These are phyloP conservation scores for Geophilus truncorum DNA, from an alignment of 2,888 invertebrate genomes.

Conservation along the genomic window DNA sequence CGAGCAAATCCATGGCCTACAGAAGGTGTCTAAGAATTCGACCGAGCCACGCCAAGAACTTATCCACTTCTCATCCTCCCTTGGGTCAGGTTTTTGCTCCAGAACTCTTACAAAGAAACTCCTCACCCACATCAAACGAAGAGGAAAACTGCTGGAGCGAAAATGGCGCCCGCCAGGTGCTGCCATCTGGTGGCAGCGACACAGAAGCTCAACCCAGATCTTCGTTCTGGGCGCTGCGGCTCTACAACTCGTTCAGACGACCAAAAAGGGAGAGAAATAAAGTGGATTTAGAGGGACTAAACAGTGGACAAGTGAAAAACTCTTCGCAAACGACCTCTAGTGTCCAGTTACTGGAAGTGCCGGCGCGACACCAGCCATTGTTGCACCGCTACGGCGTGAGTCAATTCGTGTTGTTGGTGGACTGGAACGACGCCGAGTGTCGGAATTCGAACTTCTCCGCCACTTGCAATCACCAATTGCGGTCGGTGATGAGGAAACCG, in stretches of 20 bases:
- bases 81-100: slow-evolving; percentile 28
- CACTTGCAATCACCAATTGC: not conserved
- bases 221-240: not conserved
- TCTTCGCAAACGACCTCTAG: not conserved
- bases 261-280: not conserved
- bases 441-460: not conserved
- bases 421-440: not conserved
- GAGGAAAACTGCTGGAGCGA: not conserved
- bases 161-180: not conserved
- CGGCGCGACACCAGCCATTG: slow-evolving; percentile 28
- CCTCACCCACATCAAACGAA: not conserved
- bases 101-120: slow-evolving; percentile 5
- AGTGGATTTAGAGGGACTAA: no score
- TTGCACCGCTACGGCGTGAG: slow-evolving; percentile 31
- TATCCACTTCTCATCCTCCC: slow-evolving; percentile 17
- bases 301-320: not conserved
- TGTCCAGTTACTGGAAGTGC: slow-evolving; percentile 15
- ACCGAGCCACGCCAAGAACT: slow-evolving; percentile 16
- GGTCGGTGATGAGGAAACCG: slow-evolving; percentile 30
- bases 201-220: not conserved
- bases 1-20: slow-evolving; percentile 22
- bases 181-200: not conserved
- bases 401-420: slow-evolving; percentile 29
- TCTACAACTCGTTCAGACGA: not conserved
- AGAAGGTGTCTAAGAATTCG: slow-evolving; percentile 28